These are phyloP conservation scores for Corythaixoides concolor DNA, from an alignment of 2,113 vertebrate species.

Conservation along the genomic window DNA sequence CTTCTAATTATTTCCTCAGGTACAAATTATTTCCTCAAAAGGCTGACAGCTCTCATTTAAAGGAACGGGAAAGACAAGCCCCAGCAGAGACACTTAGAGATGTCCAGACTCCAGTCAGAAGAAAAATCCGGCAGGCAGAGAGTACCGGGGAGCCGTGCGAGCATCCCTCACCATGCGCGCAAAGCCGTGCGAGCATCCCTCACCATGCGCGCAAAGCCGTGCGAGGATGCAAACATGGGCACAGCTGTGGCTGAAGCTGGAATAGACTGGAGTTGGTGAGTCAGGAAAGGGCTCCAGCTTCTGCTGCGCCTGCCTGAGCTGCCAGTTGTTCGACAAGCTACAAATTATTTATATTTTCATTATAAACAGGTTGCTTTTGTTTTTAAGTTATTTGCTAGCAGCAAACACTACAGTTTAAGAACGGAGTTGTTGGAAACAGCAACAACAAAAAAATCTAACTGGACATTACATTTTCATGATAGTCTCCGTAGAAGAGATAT, in stretches of 20 bases:
- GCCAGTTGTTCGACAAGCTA: not conserved
- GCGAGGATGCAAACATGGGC: accelerated
- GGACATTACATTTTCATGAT: not conserved
- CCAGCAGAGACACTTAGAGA: accelerated
- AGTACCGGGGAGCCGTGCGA: accelerated
- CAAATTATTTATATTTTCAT: not conserved
- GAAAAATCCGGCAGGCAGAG: too few species aligned
- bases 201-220: not conserved
- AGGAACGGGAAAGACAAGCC: not conserved
- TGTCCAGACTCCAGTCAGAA: not conserved
- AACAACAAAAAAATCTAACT: not conserved
- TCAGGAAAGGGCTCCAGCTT: not conserved
- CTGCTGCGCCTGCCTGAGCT: not conserved
- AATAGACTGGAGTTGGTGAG: accelerated
- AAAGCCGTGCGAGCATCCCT: not conserved
- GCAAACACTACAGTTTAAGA: not conserved
- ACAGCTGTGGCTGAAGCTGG: not conserved
- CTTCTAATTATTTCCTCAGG: too few species aligned
- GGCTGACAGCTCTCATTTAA: not conserved
- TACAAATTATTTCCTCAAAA: not conserved
- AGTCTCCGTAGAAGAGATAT: not conserved
- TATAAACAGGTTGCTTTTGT: not conserved
- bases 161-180: not conserved
- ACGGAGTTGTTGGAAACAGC: not conserved
- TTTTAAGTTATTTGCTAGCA: not conserved